These are phyloP conservation scores for Exocentrus adspersus DNA, from an alignment of 2,888 invertebrate species.

Conservation along the genomic window DNA sequence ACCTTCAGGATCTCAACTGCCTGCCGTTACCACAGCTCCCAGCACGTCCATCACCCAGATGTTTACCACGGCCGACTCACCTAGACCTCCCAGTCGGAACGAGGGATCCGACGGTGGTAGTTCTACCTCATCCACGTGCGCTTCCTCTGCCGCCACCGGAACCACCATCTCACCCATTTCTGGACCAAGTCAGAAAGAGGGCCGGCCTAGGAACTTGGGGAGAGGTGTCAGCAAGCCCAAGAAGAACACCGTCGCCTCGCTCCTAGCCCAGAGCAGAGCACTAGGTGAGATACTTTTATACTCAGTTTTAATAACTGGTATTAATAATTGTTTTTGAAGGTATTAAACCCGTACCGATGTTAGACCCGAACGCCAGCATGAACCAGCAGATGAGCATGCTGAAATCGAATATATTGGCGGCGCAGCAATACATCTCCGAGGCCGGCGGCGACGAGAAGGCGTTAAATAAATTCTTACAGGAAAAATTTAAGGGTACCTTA, in stretches of 20 bases:
- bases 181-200: conserved; percentile 71
- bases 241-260: conserved; percentile 91
- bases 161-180: conserved; percentile 41
- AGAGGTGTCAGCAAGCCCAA: conserved; percentile 90
- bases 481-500: conserved; percentile 68
- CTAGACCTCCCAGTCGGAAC: conserved; percentile 67
- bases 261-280: conserved; percentile 86
- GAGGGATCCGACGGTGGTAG: conserved; percentile 59
- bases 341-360: conserved; percentile 75
- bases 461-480: conserved; percentile 66
- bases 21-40: conserved; percentile 65
- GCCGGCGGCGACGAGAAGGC: conserved; percentile 59
- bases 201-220: conserved; percentile 84
- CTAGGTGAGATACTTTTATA: too few relatives aligned
- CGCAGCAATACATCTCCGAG: conserved; percentile 69
- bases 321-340: conserved; percentile 63
- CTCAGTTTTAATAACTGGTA: too few relatives aligned
- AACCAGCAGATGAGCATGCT: conserved; percentile 69
- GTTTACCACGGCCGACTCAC: conserved; percentile 69
- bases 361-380: conserved; percentile 68
- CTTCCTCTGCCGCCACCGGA: conserved; percentile 43
- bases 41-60: conserved; percentile 68
- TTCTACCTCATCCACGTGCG: conserved; percentile 55
- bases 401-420: conserved; percentile 73
- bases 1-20: conserved; percentile 63